phyloP scores from a whole-genome alignment of 2,113 vertebrate genomes.

The Alligator sinensis region DNA sequence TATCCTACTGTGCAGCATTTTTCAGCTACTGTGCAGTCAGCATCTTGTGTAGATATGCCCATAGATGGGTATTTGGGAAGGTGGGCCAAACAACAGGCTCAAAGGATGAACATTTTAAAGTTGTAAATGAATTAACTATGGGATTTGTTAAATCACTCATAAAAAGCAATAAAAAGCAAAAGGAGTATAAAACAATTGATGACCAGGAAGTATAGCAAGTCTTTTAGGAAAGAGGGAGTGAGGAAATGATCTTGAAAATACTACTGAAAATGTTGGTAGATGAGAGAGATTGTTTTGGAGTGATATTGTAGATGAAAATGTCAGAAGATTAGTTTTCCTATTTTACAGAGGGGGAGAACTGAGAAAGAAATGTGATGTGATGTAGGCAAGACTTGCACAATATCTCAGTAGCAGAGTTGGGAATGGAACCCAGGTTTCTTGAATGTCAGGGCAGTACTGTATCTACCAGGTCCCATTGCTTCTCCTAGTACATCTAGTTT shows the following conservation, averaged over 20 bases:
- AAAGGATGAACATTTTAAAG: not conserved
- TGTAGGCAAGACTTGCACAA: not conserved
- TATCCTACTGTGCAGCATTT: no score
- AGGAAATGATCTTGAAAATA: no score
- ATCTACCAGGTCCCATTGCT: not conserved
- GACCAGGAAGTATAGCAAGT: no score
- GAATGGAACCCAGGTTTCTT: not conserved
- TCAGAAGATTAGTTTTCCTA: not conserved
- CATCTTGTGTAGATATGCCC: no score
- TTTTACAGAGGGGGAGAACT: not conserved
- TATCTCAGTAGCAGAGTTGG: not conserved
- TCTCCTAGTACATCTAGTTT: rapidly evolving
- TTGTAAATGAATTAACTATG: not conserved
- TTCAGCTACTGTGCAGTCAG: no score
- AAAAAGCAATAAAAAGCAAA: no score
- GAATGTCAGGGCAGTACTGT: not conserved
- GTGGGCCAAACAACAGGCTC: not conserved
- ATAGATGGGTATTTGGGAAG: not conserved
- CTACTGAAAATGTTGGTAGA: no score
- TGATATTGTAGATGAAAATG: not conserved
- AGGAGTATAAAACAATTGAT: no score
- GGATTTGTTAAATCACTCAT: not conserved
- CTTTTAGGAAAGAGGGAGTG: no score
- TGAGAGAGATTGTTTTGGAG: not conserved
- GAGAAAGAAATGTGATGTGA: not conserved